Evolutionary conservation across 2,113 vertebrate genomes (phyloP).

Genomic region (Ramphastos sulfuratus): DNA sequence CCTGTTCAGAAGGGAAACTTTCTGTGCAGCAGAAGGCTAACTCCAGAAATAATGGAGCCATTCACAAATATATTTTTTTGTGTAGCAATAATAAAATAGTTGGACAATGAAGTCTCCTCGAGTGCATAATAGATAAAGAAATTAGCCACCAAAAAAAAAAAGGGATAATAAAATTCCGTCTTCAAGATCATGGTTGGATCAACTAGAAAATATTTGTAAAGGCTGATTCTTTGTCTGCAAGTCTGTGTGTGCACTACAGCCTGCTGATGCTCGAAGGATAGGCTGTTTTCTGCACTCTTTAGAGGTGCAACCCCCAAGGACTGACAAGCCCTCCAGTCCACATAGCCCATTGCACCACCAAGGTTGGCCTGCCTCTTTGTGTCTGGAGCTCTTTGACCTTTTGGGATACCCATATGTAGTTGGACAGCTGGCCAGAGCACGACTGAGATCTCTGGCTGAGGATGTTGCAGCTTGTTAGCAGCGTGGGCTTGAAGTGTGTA

Average conservation of each 20-base stretch:
- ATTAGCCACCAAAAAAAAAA: not conserved
- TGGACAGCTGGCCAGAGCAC: not conserved
- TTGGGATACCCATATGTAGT: rapidly evolving
- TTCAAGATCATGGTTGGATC: conserved; percentile 21
- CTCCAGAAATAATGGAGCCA: conserved; percentile 67
- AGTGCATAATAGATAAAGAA: conserved; percentile 48
- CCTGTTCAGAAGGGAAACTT: conserved; percentile 68
- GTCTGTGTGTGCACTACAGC: not conserved
- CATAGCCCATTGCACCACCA: rapidly evolving
- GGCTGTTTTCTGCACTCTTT: not conserved
- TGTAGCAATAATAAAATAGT: conserved; percentile 67
- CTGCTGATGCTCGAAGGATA: not conserved
- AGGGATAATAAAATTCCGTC: conserved; percentile 22
- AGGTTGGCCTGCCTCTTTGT: not conserved
- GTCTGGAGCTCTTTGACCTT: not conserved
- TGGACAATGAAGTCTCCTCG: conserved; percentile 59
- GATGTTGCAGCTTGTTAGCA: not conserved
- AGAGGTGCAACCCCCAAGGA: not conserved
- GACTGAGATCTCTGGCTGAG: not conserved
- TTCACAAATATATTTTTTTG: conserved; percentile 71
- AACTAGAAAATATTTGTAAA: conserved; percentile 66
- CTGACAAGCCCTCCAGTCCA: rapidly evolving
- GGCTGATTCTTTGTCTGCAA: conserved; percentile 21
- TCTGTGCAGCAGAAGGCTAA: conserved; percentile 64
- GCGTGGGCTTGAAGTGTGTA: not conserved